These are phyloP conservation scores for Papilio demoleus DNA, from an alignment of 2,888 invertebrate species.

Conservation along the genomic window DNA sequence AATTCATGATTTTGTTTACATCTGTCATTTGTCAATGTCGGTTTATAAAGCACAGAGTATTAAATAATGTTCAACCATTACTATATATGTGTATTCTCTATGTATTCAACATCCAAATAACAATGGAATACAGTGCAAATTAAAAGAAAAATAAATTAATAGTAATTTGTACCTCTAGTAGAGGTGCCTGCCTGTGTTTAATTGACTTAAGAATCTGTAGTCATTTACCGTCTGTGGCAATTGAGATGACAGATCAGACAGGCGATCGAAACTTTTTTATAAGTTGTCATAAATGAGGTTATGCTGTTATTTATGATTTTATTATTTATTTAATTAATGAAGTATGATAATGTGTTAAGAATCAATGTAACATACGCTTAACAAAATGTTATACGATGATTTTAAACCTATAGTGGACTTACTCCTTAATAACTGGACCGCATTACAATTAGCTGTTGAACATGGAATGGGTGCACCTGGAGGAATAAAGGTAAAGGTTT, in stretches of 20 bases:
- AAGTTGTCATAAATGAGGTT: conserved; percentile 6
- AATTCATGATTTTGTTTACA: conserved; percentile 36
- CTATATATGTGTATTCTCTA: too few species aligned
- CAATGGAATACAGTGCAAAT: too few species aligned
- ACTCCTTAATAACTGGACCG: conserved; percentile 89
- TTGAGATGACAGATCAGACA: background rate
- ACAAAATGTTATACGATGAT: conserved; percentile 74
- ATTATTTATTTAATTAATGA: background rate
- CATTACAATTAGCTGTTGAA: conserved; percentile 87
- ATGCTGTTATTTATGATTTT: background rate
- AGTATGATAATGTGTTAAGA: conserved; percentile 3
- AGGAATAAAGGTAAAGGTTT: conserved; percentile 85
- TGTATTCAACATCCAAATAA: too few species aligned
- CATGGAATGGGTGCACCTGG: conserved; percentile 89
- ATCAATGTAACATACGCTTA: conserved; percentile 18
- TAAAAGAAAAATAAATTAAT: too few species aligned
- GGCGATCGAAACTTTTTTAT: conserved; percentile 2
- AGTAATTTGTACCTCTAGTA: too few species aligned
- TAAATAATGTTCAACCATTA: too few species aligned
- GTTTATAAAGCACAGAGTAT: background rate
- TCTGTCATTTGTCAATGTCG: conserved; percentile 39
- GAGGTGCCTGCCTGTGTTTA: too few species aligned
- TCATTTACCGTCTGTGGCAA: background rate
- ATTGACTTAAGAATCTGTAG: too few species aligned
- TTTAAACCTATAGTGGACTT: conserved; percentile 86